phyloP scores from a whole-genome alignment of 2,797 vertebrate species.

The Sternotherus odoratus region DNA sequence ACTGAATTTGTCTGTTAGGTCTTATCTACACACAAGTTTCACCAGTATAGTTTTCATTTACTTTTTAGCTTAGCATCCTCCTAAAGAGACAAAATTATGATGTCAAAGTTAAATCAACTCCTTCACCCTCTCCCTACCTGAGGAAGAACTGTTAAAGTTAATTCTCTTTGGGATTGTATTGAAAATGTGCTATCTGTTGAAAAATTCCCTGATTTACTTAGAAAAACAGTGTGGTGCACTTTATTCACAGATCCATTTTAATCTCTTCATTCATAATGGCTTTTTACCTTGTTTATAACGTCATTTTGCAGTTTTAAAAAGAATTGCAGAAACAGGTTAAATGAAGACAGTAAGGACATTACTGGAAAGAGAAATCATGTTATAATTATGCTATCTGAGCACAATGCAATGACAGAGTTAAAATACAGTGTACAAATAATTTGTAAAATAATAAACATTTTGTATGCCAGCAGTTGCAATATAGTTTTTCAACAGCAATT shows the following conservation, averaged over 20 bases:
- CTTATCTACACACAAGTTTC: not conserved
- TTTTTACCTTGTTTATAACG: slow-evolving; percentile 59
- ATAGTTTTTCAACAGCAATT: slow-evolving; percentile 69
- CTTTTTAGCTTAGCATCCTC: not conserved
- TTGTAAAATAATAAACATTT: slow-evolving; percentile 80
- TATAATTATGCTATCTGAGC: slow-evolving; percentile 70
- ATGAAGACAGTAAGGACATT: slow-evolving; percentile 57
- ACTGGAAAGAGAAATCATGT: slow-evolving; percentile 56
- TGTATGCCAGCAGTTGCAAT: slow-evolving; percentile 65
- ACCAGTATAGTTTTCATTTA: not conserved
- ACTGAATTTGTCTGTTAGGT: not conserved
- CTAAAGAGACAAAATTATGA: not conserved
- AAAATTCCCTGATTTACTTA: slow-evolving; percentile 11
- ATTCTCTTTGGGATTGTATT: slow-evolving; percentile 42
- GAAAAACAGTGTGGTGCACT: slow-evolving; percentile 51
- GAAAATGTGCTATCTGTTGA: not conserved
- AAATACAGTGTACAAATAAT: slow-evolving; percentile 72
- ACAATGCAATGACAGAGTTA: slow-evolving; percentile 70
- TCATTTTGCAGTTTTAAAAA: slow-evolving; percentile 39
- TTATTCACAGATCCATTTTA: slow-evolving; percentile 44
- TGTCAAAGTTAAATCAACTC: slow-evolving; percentile 59
- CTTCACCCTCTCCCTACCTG: not conserved
- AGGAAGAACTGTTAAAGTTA: slow-evolving; percentile 35
- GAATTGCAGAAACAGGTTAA: slow-evolving; percentile 22
- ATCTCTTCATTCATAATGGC: slow-evolving; percentile 41